Evolutionary conservation across 2,888 invertebrate genomes (phyloP).

Genomic region (Cordilura impudica): DNA sequence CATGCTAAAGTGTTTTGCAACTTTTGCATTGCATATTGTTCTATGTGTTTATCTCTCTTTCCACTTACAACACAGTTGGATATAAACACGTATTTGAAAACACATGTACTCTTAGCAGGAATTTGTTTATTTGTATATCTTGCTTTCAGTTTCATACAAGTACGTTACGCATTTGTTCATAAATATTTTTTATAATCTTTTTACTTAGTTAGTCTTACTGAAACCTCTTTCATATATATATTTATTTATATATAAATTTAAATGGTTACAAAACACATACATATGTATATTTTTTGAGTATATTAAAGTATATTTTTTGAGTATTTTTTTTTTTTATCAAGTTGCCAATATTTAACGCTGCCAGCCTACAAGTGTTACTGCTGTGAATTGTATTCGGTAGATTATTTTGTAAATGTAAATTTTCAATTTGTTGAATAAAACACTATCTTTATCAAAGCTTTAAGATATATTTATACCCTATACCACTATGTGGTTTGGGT

Average conservation of each 20-base stretch:
- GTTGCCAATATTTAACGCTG: too few species aligned
- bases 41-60: neutral
- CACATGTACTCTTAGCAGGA: conserved; percentile 33
- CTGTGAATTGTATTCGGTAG: too few species aligned
- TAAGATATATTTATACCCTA: too few species aligned
- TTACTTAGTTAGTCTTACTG: too few species aligned
- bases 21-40: neutral
- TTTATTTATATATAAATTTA: too few species aligned
- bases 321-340: conserved; percentile 29
- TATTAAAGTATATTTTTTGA: too few species aligned
- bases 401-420: too few species aligned
- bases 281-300: too few species aligned
- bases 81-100: conserved; percentile 22
- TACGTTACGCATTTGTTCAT: neutral
- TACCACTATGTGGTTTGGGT: too few species aligned
- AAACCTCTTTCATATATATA: too few species aligned
- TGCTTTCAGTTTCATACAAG: neutral
- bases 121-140: conserved; percentile 15
- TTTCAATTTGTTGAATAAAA: neutral
- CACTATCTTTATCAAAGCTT: neutral
- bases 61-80: conserved; percentile 23
- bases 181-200: conserved; percentile 3
- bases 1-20: neutral
- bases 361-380: too few species aligned
- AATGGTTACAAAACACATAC: too few species aligned